Percentiles rank a stretch among this genome's conserved stretches.
Conservation (phyloP, 2,113 vertebrate species). For the Datnioides undecimradiatus region DNA sequence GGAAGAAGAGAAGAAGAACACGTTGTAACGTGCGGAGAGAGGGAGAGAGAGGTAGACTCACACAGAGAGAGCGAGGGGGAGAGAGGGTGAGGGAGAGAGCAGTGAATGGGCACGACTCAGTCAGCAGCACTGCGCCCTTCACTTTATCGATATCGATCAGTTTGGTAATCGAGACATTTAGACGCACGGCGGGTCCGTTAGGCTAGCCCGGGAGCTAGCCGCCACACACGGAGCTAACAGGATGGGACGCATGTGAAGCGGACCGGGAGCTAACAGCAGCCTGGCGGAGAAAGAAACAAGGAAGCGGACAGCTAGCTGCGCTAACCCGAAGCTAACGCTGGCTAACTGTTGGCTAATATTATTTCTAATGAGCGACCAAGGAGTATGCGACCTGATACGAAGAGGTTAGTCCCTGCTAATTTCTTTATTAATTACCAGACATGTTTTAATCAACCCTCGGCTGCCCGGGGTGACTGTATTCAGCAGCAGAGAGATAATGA, state of each 20-base stretch:
- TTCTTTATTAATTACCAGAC: too few species aligned
- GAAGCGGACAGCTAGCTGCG: slow-evolving; percentile 76
- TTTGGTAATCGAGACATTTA: slow-evolving; percentile 35
- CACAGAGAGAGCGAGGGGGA: not conserved
- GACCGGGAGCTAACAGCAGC: slow-evolving; percentile 52
- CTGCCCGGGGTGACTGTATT: not conserved
- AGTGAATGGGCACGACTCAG: slow-evolving; percentile 71
- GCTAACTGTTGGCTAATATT: slow-evolving; percentile 69
- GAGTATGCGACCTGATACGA: slow-evolving; percentile 82
- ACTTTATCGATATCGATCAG: slow-evolving; percentile 60
- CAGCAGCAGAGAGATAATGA: slow-evolving; percentile 41
- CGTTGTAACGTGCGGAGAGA: slow-evolving; percentile 55
- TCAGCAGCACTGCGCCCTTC: slow-evolving; percentile 57
- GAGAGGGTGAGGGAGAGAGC: slow-evolving; percentile 3
- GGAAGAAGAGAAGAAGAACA: slow-evolving; percentile 54
- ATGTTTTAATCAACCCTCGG: not conserved
- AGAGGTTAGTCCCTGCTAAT: slow-evolving; percentile 76
- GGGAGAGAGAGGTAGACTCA: slow-evolving; percentile 8
- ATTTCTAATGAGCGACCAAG: slow-evolving; percentile 84
- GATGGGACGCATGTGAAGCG: slow-evolving; percentile 57
- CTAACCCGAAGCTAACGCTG: slow-evolving; percentile 65
- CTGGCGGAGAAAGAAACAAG: slow-evolving; percentile 72
- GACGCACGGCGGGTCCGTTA: slow-evolving; percentile 15
- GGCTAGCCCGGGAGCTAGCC: slow-evolving; percentile 25
- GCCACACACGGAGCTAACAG: not conserved